phyloP scores from a whole-genome alignment of 2,113 vertebrate species.

The Sinocyclocheilus rhinocerous region DNA sequence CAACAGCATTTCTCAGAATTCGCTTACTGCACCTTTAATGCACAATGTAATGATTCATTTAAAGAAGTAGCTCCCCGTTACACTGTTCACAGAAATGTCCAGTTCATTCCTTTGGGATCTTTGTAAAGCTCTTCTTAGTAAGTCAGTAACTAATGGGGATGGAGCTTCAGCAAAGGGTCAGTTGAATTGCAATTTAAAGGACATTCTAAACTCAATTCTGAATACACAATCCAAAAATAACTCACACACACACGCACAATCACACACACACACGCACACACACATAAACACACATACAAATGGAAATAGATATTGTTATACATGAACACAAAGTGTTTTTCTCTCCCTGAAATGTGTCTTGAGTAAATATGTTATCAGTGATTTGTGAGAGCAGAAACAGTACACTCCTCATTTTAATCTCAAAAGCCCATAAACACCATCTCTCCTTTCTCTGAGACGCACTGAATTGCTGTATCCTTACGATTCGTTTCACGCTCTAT shows the following conservation, averaged over 20 bases:
- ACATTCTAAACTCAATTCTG: neutral
- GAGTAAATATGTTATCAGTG: constrained; percentile 47
- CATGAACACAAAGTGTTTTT: neutral
- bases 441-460: neutral
- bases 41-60: too few relatives aligned
- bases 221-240: neutral
- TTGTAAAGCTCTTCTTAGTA: neutral
- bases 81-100: too few relatives aligned
- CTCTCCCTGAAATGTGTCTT: constrained; percentile 9
- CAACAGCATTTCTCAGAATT: too few relatives aligned
- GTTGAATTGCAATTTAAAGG: too few relatives aligned
- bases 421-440: neutral
- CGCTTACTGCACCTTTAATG: too few relatives aligned
- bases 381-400: constrained; percentile 42
- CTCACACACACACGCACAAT: neutral
- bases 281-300: neutral
- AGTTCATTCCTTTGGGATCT: neutral
- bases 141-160: neutral
- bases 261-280: neutral
- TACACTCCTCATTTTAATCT: constrained; percentile 35
- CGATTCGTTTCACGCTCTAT: constrained; percentile 55
- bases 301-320: neutral
- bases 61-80: too few relatives aligned
- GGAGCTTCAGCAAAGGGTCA: neutral
- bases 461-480: constrained; percentile 22